Evolutionary conservation across 2,888 invertebrate genomes (phyloP).

Genomic region (Nysson spinosus): DNA sequence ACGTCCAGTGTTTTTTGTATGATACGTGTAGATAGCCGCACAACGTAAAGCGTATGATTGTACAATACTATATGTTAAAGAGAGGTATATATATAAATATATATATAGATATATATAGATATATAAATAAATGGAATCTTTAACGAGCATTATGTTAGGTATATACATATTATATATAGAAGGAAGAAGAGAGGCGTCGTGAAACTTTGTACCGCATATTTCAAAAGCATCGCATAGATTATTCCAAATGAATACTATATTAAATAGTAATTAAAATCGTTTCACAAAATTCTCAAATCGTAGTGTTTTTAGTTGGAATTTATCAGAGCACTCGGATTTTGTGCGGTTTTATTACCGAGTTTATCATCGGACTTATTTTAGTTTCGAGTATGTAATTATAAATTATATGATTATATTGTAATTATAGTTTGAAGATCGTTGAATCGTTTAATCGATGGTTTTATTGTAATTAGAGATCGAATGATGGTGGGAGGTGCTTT

Average conservation of each 20-base stretch:
- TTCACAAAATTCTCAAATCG: no score
- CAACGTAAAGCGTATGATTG: slow-evolving; percentile 70
- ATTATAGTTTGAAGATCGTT: no score
- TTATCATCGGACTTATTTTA: no score
- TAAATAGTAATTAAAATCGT: no score
- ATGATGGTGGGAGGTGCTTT: slow-evolving; percentile 9
- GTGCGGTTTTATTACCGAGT: no score
- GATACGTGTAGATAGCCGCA: slow-evolving; percentile 75
- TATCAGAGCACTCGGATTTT: no score
- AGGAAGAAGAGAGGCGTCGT: slow-evolving; percentile 17
- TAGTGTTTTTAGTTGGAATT: no score
- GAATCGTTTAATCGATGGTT: no score
- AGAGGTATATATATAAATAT: slow-evolving; percentile 64
- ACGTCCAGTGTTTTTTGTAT: slow-evolving; percentile 71
- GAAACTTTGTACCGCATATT: slow-evolving; percentile 52
- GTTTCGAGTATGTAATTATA: no score
- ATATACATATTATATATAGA: slow-evolving; percentile 46
- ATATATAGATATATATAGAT: slow-evolving; percentile 60
- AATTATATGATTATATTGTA: no score
- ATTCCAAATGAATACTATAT: no score
- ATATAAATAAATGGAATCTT: slow-evolving; percentile 67
- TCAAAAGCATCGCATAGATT: slow-evolving; percentile 52
- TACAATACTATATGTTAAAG: slow-evolving; percentile 73
- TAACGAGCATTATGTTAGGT: slow-evolving; percentile 58
- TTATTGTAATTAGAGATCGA: no score